phyloP scores from a whole-genome alignment of 2,113 vertebrate species.

The Percina caprodes region DNA sequence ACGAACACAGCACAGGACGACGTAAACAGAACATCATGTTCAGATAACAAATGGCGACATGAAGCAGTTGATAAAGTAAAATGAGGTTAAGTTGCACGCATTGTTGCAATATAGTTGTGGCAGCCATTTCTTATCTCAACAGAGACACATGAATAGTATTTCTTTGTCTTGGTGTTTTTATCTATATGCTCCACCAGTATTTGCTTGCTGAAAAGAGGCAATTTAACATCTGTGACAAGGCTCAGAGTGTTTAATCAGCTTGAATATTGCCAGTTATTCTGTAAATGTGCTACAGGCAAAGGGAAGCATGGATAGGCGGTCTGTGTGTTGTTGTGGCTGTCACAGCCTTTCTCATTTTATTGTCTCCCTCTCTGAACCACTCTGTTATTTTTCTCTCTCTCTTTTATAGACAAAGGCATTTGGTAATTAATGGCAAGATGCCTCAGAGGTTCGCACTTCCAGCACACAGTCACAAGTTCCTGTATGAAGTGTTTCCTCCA shows the following conservation, averaged over 20 bases:
- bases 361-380: constrained; percentile 12
- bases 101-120: constrained; percentile 26
- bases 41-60: constrained; percentile 25
- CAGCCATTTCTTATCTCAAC: constrained; percentile 38
- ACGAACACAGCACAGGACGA: neutral
- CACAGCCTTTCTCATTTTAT: constrained; percentile 16
- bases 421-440: neutral
- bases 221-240: constrained; percentile 58
- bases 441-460: neutral
- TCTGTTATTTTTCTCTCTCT: neutral
- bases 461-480: neutral
- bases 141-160: constrained; percentile 39
- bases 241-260: constrained; percentile 46
- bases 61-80: constrained; percentile 31
- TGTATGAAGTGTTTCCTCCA: neutral
- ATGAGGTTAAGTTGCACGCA: constrained; percentile 21
- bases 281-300: constrained; percentile 29
- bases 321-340: constrained; percentile 19
- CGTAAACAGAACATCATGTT: constrained; percentile 7
- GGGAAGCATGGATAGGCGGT: constrained; percentile 13
- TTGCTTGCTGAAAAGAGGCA: constrained; percentile 33
- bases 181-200: constrained; percentile 28
- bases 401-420: neutral
- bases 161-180: constrained; percentile 51
- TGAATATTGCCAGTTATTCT: constrained; percentile 30